A percentile compares a stretch with the other conserved stretches of the same genome.
phyloP scores from a whole-genome alignment of 2,113 vertebrate species.

The Ascaphus truei region DNA sequence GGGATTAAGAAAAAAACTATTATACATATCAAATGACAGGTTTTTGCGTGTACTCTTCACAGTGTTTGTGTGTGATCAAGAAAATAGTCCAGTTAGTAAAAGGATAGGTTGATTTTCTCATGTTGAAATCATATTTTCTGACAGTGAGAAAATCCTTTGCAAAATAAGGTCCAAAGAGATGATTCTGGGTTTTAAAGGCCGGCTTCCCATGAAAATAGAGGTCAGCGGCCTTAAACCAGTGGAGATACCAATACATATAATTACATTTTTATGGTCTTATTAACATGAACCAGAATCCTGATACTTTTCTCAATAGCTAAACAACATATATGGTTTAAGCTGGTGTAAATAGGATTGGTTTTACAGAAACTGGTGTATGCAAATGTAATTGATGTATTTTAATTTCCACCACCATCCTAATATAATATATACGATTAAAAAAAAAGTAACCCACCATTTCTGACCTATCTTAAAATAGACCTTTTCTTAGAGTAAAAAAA shows the following conservation, averaged over 20 bases:
- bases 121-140: neutral
- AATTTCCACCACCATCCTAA: neutral
- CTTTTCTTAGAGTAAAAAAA: slow-evolving; percentile 11
- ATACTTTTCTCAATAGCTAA: neutral
- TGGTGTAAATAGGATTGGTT: neutral
- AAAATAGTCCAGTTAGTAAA: neutral
- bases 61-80: neutral
- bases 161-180: neutral
- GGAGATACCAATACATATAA: slow-evolving; percentile 1
- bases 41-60: slow-evolving; percentile 1
- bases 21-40: neutral
- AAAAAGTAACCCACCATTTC: neutral
- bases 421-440: slow-evolving; percentile 4
- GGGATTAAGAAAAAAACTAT: neutral
- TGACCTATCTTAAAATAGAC: slow-evolving; percentile 1
- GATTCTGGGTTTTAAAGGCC: neutral
- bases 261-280: neutral
- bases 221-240: neutral
- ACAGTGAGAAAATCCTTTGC: neutral
- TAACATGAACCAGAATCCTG: neutral
- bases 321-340: neutral
- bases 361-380: neutral
- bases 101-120: neutral
- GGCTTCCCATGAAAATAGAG: neutral
- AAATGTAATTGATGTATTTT: neutral